These are phyloP conservation scores for Danio albolineatus DNA, from an alignment of 2,797 vertebrate species.

Conservation along the genomic window DNA sequence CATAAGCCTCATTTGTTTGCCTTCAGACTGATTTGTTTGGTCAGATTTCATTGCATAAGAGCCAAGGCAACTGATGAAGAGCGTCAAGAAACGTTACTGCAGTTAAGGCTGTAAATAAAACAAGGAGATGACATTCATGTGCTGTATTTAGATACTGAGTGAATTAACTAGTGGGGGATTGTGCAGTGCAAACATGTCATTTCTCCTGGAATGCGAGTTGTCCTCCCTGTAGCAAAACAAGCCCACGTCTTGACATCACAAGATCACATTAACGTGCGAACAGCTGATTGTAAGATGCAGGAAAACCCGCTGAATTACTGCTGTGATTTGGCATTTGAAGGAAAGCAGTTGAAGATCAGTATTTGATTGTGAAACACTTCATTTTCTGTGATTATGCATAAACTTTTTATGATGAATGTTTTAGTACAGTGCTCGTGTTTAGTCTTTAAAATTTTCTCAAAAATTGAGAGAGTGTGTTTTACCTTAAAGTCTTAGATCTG, in stretches of 20 bases:
- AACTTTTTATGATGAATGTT: too few relatives aligned
- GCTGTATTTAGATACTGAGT: constrained; percentile 35
- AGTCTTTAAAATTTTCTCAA: not conserved
- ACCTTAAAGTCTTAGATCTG: not conserved
- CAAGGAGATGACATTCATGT: not conserved
- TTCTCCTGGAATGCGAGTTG: constrained; percentile 36
- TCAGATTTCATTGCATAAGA: not conserved
- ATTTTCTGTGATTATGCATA: too few relatives aligned
- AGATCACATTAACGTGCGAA: constrained; percentile 43
- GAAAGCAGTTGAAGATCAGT: not conserved
- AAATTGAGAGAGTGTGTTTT: not conserved
- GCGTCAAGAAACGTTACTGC: not conserved
- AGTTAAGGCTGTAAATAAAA: not conserved
- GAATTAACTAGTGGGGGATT: constrained; percentile 17
- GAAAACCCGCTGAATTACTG: constrained; percentile 1
- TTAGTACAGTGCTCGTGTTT: too few relatives aligned
- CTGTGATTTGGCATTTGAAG: not conserved
- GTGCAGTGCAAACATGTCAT: constrained; percentile 27
- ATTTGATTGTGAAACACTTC: not conserved
- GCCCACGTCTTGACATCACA: constrained; percentile 50
- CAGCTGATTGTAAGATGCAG: constrained; percentile 33
- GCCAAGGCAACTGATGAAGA: not conserved
- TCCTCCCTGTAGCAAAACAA: constrained; percentile 38
- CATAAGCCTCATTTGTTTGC: not conserved
- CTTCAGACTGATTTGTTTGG: not conserved